Percentiles rank a stretch among this genome's conserved stretches.
These are phyloP conservation scores for Epinephelus moara DNA, from an alignment of 2,113 vertebrate genomes.

Conservation along the genomic window DNA sequence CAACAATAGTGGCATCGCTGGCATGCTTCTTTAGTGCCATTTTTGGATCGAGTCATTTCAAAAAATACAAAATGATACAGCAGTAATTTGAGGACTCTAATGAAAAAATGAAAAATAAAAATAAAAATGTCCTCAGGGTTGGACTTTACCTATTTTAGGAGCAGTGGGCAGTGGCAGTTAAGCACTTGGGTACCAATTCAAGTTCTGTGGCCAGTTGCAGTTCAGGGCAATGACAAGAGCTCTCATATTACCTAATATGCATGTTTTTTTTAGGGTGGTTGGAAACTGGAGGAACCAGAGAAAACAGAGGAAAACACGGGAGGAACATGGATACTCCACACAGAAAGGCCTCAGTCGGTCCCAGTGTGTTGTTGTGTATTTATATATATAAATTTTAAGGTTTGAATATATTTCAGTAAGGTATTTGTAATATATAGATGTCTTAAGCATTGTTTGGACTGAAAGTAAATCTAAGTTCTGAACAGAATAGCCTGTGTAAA, in stretches of 20 bases:
- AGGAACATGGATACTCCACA: background rate
- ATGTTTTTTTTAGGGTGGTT: background rate
- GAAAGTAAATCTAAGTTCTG: background rate
- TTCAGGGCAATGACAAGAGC: background rate
- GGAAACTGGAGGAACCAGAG: constrained; percentile 1
- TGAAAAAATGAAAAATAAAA: background rate
- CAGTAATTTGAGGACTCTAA: background rate
- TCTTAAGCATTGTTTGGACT: background rate
- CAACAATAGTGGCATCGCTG: background rate
- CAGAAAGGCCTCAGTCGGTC: background rate
- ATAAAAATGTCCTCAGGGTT: background rate
- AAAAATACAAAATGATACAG: background rate
- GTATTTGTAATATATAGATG: too few relatives aligned
- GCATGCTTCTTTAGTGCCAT: background rate
- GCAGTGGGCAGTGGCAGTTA: constrained; percentile 1
- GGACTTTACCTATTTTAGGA: constrained; percentile 1
- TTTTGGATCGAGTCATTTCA: background rate
- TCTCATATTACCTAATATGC: constrained; percentile 21
- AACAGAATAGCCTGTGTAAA: background rate
- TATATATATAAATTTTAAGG: too few relatives aligned
- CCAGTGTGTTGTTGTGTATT: background rate
- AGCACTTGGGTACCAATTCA: background rate
- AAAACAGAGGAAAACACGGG: background rate
- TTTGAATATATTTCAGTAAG: too few relatives aligned
- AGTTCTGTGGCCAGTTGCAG: constrained; percentile 8